Conservation (phyloP, 2,888 invertebrate genomes). For the Molorchus minor region DNA sequence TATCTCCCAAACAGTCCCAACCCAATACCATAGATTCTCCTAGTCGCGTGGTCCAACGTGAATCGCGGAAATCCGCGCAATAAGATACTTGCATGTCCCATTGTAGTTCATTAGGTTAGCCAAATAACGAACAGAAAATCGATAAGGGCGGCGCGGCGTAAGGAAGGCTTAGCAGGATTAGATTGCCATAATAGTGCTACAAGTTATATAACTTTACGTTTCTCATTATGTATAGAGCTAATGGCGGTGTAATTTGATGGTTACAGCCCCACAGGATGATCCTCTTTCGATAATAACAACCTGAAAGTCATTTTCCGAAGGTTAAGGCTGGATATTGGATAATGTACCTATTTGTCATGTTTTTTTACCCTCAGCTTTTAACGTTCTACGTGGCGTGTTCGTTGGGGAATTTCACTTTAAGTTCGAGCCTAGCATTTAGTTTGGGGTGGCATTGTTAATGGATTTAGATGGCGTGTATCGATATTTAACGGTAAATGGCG, state of each 20-base stretch:
- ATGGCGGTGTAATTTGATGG: slow-evolving; percentile 10
- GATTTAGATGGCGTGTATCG: slow-evolving; percentile 9
- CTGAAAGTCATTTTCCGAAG: not conserved
- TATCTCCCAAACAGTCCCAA: no score
- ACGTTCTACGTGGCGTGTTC: slow-evolving; percentile 9
- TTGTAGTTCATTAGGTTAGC: slow-evolving; percentile 10
- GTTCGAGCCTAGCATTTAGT: slow-evolving; percentile 2
- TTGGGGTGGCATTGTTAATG: slow-evolving; percentile 11
- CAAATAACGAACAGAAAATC: slow-evolving; percentile 12
- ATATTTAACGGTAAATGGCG: not conserved
- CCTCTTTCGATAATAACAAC: slow-evolving; percentile 7
- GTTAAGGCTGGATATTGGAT: not conserved
- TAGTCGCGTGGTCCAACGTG: no score
- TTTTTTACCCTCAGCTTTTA: not conserved
- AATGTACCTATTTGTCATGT: not conserved
- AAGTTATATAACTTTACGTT: slow-evolving; percentile 14
- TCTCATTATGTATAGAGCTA: slow-evolving; percentile 7
- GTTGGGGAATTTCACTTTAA: not conserved
- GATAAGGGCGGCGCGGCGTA: slow-evolving; percentile 10
- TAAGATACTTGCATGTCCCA: slow-evolving; percentile 8
- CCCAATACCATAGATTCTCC: no score
- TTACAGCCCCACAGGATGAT: not conserved
- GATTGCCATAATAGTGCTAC: slow-evolving; percentile 9
- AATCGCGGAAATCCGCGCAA: not conserved
- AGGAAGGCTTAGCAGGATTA: slow-evolving; percentile 19